A percentile compares a stretch with the other conserved stretches of the same genome.
These are phyloP conservation scores for Liopterus haemorrhoidalis DNA, from an alignment of 2,888 invertebrate genomes.

Conservation along the genomic window DNA sequence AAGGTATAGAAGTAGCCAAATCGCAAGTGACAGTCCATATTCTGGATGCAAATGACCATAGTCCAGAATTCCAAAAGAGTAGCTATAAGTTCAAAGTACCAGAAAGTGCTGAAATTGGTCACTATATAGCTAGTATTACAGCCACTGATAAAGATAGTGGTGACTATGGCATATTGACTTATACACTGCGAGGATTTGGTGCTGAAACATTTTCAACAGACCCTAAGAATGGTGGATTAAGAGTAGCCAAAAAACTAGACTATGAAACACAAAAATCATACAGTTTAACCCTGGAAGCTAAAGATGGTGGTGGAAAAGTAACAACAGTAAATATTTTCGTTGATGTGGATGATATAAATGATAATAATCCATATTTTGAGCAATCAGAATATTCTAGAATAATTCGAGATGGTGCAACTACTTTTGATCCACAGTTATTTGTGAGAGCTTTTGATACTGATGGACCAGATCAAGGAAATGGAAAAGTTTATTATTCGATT, in stretches of 20 bases:
- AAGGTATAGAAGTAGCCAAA: conserved; percentile 52
- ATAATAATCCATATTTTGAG: conserved; percentile 69
- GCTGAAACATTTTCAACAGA: conserved; percentile 70
- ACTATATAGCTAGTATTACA: conserved; percentile 57
- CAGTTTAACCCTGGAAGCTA: conserved; percentile 71
- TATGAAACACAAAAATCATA: conserved; percentile 76
- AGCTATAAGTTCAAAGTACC: conserved; percentile 58
- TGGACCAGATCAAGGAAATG: conserved; percentile 66
- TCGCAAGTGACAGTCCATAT: conserved; percentile 60
- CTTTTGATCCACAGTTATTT: conserved; percentile 73
- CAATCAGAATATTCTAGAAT: conserved; percentile 64
- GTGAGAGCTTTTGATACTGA: conserved; percentile 65
- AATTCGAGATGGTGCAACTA: conserved; percentile 67
- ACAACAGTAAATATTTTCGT: conserved; percentile 65
- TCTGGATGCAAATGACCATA: conserved; percentile 74
- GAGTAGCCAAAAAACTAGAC: conserved; percentile 60
- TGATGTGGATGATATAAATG: conserved; percentile 69
- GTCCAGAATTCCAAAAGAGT: conserved; percentile 60
- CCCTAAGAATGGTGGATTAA: conserved; percentile 59
- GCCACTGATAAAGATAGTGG: conserved; percentile 72
- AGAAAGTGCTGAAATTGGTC: conserved; percentile 59
- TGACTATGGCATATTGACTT: conserved; percentile 64
- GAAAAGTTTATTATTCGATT: conserved; percentile 59
- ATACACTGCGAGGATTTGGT: conserved; percentile 71
- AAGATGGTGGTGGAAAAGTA: conserved; percentile 71